Evolutionary conservation across 2,888 invertebrate species (phyloP), one percentile per base, ranked within the genome.

Genomic region (Apantesis nais): DNA sequence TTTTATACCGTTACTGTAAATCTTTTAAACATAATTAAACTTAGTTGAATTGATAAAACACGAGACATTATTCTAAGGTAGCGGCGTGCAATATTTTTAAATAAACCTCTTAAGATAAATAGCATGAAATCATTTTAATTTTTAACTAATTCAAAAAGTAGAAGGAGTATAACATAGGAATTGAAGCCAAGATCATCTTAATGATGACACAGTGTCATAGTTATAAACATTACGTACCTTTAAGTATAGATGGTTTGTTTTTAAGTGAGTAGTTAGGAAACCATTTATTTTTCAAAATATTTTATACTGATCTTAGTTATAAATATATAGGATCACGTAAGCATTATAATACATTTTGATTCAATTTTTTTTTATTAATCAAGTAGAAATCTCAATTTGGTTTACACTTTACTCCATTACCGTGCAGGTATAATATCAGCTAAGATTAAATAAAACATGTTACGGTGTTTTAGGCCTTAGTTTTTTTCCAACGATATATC

Each of bases 21-120:
- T 76, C 74, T 77, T 78, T 78, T 68, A 72, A 71, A 76, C 37
- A 71, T 81, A 72, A 81, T 75, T 74, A 76, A 64, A 77, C 62
- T 74, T 60, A 60, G 61, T 34, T 68, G 72, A 29, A 73, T 72
- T 68, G 22, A 55, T 37, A n/a, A 67, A 70, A 73, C 44, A 58
- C 14, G 58, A 58, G 16, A 29, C 25, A 29, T 29, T 58, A 29
- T 29, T 29, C 25, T 16, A 58, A 25, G 8, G 29, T 29, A 22
- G 48, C 48, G 7, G 14, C 1, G 16, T 58, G 14, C 12, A 58
- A 58, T 58, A 58, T 58, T 55, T n/a, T 55, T 25, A 25, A 55
- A 25, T 55, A 55, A 25, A 25, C 14, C 25, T 55, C 25, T 25
- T 0, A 4, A 55, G 12, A 25, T 55, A 25, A 14, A 55, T 25